These are phyloP conservation scores for Ciconia boyciana DNA, from an alignment of 2,113 vertebrate species.

Conservation along the genomic window DNA sequence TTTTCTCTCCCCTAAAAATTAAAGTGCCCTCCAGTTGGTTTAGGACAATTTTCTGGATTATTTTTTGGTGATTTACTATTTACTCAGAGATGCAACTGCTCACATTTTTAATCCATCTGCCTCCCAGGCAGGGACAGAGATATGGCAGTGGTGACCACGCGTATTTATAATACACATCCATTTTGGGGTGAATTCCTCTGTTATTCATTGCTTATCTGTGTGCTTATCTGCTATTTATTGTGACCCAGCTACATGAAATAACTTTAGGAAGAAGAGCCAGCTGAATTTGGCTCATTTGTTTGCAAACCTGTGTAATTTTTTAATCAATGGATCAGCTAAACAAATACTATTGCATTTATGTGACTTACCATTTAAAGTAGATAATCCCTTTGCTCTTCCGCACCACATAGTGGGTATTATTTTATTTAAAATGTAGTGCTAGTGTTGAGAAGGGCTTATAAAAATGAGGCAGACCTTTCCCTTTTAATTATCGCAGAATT, in stretches of 20 bases:
- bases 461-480: not conserved
- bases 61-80: not conserved
- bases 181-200: not conserved
- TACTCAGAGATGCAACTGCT: not conserved
- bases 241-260: not conserved
- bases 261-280: not conserved
- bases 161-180: fast-evolving
- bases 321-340: not conserved
- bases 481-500: not conserved
- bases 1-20: not conserved
- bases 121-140: not conserved
- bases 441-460: not conserved
- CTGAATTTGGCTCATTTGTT: fast-evolving
- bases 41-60: not conserved
- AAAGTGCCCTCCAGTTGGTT: not conserved
- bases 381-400: not conserved
- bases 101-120: not conserved
- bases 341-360: not conserved
- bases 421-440: not conserved
- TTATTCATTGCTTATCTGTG: not conserved
- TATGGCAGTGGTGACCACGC: fast-evolving
- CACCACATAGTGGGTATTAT: not conserved
- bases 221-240: not conserved
- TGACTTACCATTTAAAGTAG: not conserved
- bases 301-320: not conserved